Evolutionary conservation across 2,888 invertebrate genomes (phyloP).

Genomic region (Scaptomyza polygonia): DNA sequence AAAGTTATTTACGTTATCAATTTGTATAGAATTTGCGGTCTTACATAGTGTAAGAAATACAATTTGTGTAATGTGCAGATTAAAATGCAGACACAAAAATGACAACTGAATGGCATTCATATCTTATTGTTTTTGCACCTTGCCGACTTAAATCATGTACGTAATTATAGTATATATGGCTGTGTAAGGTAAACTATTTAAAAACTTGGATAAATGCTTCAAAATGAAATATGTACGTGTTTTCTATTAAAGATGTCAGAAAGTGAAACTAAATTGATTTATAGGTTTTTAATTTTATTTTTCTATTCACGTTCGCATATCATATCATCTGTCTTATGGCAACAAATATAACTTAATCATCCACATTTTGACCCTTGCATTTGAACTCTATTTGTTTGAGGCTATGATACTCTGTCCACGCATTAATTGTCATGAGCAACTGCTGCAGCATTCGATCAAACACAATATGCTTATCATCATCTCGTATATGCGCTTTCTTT

Average conservation of each 20-base stretch:
- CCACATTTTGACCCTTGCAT: neutral
- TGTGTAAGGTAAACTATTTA: too few relatives aligned
- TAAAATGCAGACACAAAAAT: conserved; percentile 10
- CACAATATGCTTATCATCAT: conserved; percentile 8
- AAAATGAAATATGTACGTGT: too few relatives aligned
- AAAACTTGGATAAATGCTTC: too few relatives aligned
- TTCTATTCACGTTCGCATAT: neutral
- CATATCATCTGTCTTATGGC: neutral
- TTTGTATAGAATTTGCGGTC: conserved; percentile 38
- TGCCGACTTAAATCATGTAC: neutral
- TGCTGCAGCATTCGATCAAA: conserved; percentile 21
- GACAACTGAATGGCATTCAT: conserved; percentile 4
- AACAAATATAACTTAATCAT: neutral
- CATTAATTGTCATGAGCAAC: conserved; percentile 50
- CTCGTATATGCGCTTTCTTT: neutral
- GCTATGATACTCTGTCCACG: conserved; percentile 6
- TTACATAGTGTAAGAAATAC: conserved; percentile 26
- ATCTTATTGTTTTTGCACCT: conserved; percentile 5
- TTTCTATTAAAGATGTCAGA: neutral
- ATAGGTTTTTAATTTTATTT: neutral
- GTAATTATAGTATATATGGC: neutral
- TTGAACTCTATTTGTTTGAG: neutral
- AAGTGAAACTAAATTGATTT: neutral
- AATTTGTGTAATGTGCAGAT: conserved; percentile 12
- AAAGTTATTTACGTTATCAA: conserved; percentile 55